Percentiles rank a stretch among this genome's conserved stretches.
Conservation (phyloP, 2,113 vertebrate genomes). For the Neopipo cinnamomea region DNA sequence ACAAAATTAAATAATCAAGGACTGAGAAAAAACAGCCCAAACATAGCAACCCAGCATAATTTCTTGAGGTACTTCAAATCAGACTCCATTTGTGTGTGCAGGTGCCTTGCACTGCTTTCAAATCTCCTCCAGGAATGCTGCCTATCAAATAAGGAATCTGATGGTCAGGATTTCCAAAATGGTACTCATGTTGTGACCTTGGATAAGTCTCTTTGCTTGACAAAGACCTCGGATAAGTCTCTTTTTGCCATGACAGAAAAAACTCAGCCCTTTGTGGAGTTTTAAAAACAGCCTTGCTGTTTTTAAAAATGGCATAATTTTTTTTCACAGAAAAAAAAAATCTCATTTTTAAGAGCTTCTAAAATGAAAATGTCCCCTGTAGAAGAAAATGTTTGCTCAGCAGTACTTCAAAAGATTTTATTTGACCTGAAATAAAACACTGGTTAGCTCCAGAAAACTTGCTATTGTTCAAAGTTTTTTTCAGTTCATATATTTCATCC, state of each 20-base stretch:
- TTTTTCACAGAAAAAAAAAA: background rate
- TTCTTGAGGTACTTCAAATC: background rate
- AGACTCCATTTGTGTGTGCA: background rate
- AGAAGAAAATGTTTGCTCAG: conserved; percentile 5
- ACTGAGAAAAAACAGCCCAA: background rate
- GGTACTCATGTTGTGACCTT: background rate
- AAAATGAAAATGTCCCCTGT: conserved; percentile 8
- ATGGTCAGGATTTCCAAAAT: background rate
- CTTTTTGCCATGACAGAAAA: background rate
- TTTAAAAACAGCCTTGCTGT: background rate
- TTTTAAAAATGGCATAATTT: background rate
- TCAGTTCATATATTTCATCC: background rate
- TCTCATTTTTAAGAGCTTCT: conserved; percentile 9
- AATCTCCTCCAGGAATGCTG: background rate
- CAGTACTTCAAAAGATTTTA: background rate
- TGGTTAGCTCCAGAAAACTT: background rate
- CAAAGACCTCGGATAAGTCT: background rate
- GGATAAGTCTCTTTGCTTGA: background rate
- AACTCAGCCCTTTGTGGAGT: background rate
- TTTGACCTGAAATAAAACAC: conserved; percentile 12
- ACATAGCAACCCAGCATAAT: background rate
- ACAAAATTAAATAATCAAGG: background rate
- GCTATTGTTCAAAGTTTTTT: background rate
- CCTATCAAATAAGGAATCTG: background rate
- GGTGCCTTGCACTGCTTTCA: background rate